Evolutionary conservation across 2,113 vertebrate genomes (phyloP), one percentile per base, ranked within the genome.

Genomic region (Calypte anna): DNA sequence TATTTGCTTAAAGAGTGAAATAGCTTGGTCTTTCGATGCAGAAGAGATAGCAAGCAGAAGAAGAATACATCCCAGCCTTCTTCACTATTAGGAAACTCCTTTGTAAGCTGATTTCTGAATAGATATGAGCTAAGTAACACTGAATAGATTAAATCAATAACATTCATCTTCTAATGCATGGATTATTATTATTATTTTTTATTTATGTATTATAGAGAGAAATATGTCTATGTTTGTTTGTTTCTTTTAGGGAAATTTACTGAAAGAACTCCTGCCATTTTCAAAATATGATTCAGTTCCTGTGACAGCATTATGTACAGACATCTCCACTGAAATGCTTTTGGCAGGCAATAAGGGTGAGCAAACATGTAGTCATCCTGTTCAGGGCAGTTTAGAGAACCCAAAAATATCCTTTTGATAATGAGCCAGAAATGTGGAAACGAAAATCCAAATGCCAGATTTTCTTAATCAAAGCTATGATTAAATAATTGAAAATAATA

Each of bases 221-320:
- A 91, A 62, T 38, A 14, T 78, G 24, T 63, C 14, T 25, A 40
- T 64, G 31, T 86, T 50, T 74, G 2, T 91, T 96, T 81, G 31
- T 67, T 91, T 92, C 44, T 73, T 96, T 73, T 79, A 98, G 97
- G 98, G 98, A 86, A 96, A 81, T 11, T 82, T 98, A 48, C 70
- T 98, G 63, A 97, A 96, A 91, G 92, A 98, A 88, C 82, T 97
- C 78, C 38, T 96, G 33, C 98, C 97, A 70, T 97, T 97, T 96
- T 97, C 97, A 43, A 97, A 97, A 54, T 86, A 95, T 55, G 82
- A 97, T 24, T 86, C 97, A 81, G 96, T 97, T 97, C 93, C 97
- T 80, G 86, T 98, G 88, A 98, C 96, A 23, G 88, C 88, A 1
- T 44, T 98, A 13, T 90, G 93, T 30, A 95, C 95, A 21, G 97